Evolutionary conservation across 1,140 invertebrate genomes (phyloP), one percentile per base, ranked within the genome.

Genomic region (Saccostrea cuccullata): DNA sequence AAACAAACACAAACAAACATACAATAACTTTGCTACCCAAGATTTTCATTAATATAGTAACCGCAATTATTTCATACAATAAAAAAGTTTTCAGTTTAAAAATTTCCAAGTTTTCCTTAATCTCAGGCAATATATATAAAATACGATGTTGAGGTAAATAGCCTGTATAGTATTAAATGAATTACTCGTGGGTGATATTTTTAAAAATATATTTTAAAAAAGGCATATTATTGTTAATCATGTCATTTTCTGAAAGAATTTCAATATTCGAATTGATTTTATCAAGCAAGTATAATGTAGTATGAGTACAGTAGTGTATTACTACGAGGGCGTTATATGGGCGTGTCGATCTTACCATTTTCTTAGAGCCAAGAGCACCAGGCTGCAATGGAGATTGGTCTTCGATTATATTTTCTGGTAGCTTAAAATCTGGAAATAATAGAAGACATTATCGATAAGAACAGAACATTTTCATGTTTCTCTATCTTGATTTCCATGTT

Each of bases 321-420:
- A 47, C 47, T 47, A 47, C 47, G 47, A 47, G 47, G 47, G 47
- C 47, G 47, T 64, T 64, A 3, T 20, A 6, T 20, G 58, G 70
- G 30, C 26, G 70, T 77, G 70, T 30, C 30, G 15, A n/a, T 30
- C 70, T 77, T 77, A 77, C 70, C 70, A 77, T 77, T 77, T 77
- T 30, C 23, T 30, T 9, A 30, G 70, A 77, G 26, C 70, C 70
- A 13, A 77, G 30, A 15, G 70, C 70, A 77, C 70, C 70, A 30
- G 70, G 8, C 26, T 36, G 11, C 70, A 77, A 77, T 30, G 70
- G 23, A 11, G 70, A 77, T 36, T 77, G 4, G 12, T 77, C 70
- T 77, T 77, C 15, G 26, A 11, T 77, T 26, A 13, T 26, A 30
- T 2, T 26, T 12, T 77, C 70, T 36, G 23, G 23, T 77, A 77